These are phyloP conservation scores for Leptonema lineaticorne DNA, from an alignment of 1,140 invertebrate genomes.

Conservation along the genomic window DNA sequence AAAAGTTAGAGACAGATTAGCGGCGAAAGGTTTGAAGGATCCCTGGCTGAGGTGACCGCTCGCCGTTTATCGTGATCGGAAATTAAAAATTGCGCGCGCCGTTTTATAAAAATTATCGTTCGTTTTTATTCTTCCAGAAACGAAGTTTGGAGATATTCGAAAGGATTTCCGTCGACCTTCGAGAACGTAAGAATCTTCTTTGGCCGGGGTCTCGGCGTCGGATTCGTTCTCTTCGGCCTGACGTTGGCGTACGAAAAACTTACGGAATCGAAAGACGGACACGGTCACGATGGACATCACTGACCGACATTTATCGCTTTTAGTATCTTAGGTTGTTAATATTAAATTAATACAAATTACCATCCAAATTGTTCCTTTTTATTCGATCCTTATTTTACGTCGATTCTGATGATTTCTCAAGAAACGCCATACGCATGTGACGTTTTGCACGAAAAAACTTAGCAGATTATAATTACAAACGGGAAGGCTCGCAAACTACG, in stretches of 20 bases:
- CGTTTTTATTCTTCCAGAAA: slow-evolving; percentile 59
- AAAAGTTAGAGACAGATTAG: slow-evolving; percentile 62
- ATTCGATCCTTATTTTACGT: no score
- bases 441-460: no score
- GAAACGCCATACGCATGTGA: no score
- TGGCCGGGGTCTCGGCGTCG: slow-evolving; percentile 63
- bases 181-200: slow-evolving; percentile 47
- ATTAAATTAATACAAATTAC: no score
- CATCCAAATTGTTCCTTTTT: no score
- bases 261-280: slow-evolving; percentile 50
- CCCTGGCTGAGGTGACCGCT: slow-evolving; percentile 82
- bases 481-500: no score
- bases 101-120: neutral
- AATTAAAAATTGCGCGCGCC: neutral
- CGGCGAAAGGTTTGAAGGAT: slow-evolving; percentile 71
- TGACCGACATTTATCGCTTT: no score
- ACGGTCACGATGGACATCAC: neutral
- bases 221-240: slow-evolving; percentile 63
- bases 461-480: no score
- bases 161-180: slow-evolving; percentile 52
- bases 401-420: no score
- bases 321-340: no score
- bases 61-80: neutral
- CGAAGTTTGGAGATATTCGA: slow-evolving; percentile 74
- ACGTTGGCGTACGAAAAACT: slow-evolving; percentile 62